Evolutionary conservation across 2,888 invertebrate genomes (phyloP).

Genomic region (Harmothoe impar): DNA sequence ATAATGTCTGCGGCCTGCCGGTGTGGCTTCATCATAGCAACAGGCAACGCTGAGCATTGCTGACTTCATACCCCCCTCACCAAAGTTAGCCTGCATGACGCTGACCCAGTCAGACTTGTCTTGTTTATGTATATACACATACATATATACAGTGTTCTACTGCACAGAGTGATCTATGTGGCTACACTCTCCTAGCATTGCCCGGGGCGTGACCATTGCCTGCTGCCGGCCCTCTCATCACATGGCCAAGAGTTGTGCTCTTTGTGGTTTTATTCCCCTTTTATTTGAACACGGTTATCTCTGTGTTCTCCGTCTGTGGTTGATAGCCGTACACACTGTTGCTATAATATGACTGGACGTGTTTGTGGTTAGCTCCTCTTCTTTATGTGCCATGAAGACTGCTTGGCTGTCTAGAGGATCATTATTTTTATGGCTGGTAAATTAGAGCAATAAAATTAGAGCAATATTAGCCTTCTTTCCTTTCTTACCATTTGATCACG

Average conservation of each 20-base stretch:
- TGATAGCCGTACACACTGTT: not conserved
- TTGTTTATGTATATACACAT: slow-evolving; percentile 2
- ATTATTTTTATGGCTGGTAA: too few species aligned
- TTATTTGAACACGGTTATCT: slow-evolving; percentile 3
- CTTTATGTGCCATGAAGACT: not conserved
- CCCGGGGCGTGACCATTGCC: slow-evolving; percentile 27
- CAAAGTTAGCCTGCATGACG: too few species aligned
- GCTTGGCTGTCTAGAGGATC: too few species aligned
- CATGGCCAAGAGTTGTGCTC: not conserved
- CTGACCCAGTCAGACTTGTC: not conserved
- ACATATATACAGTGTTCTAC: not conserved
- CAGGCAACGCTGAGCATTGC: not conserved
- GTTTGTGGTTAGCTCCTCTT: not conserved
- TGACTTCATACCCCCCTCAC: too few species aligned
- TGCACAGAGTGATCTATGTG: slow-evolving; percentile 31
- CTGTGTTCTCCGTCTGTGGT: not conserved
- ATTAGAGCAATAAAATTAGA: too few species aligned
- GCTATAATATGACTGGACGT: not conserved
- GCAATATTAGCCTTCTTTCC: too few species aligned
- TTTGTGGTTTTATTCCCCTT: slow-evolving; percentile 24
- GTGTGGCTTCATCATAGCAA: not conserved
- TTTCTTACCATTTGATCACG: too few species aligned
- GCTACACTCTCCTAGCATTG: not conserved
- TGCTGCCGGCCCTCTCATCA: not conserved
- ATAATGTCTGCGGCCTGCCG: too few species aligned